Conservation (phyloP, 2,797 vertebrate species). For the Danio jaintianensis region DNA sequence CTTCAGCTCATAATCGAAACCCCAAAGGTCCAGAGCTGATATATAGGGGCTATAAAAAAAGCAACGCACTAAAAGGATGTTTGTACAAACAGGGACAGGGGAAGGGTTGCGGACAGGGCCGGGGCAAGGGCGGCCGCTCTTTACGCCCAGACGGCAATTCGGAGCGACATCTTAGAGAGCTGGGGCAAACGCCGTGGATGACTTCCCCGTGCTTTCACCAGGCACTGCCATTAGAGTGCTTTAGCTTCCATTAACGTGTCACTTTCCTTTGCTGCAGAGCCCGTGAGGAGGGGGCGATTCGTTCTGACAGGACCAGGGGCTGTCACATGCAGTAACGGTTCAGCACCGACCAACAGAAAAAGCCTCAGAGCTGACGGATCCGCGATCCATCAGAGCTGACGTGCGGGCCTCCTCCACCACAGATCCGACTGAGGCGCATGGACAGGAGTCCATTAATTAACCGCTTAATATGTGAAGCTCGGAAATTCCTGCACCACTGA, state of each 20-base stretch:
- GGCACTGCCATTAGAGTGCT: conserved; percentile 75
- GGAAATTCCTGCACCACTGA: conserved; percentile 49
- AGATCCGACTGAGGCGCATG: conserved; percentile 55
- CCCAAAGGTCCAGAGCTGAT: conserved; percentile 19
- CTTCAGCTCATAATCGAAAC: conserved; percentile 45
- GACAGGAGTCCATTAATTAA: conserved; percentile 70
- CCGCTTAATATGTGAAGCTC: conserved; percentile 58
- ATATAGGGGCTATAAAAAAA: neutral
- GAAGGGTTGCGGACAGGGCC: conserved; percentile 40
- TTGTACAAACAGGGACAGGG: conserved; percentile 27
- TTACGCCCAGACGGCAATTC: conserved; percentile 57
- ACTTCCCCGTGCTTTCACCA: conserved; percentile 64
- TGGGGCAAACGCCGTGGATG: conserved; percentile 64
- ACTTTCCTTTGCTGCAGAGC: conserved; percentile 72
- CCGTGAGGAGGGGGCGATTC: conserved; percentile 70
- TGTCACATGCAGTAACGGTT: conserved; percentile 76
- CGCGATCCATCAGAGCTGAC: conserved; percentile 74
- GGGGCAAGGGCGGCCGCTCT: conserved; percentile 31
- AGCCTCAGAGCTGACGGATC: conserved; percentile 73
- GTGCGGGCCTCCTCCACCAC: conserved; percentile 66
- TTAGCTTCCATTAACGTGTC: conserved; percentile 82
- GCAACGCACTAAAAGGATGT: conserved; percentile 21
- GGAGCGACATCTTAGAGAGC: conserved; percentile 65
- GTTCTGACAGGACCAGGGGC: conserved; percentile 77
- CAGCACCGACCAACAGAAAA: conserved; percentile 70